Evolutionary conservation across 1,140 invertebrate genomes (phyloP).

Genomic region (Rhagoletis zephyria): DNA sequence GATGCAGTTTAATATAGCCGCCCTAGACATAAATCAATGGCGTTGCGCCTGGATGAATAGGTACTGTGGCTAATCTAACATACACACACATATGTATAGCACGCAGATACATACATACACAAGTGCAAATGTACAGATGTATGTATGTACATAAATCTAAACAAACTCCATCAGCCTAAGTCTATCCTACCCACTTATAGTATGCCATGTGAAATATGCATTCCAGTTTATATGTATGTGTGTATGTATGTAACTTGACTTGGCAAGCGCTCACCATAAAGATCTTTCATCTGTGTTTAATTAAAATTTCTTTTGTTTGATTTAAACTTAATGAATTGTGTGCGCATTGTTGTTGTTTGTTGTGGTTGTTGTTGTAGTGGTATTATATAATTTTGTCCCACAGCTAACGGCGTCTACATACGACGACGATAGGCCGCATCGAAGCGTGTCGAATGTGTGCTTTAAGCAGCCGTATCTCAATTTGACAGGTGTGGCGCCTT

Average conservation of each 20-base stretch:
- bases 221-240: not conserved
- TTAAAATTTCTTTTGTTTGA: constrained; percentile 51
- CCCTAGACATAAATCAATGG: constrained; percentile 52
- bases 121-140: not conserved
- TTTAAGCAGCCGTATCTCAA: constrained; percentile 8
- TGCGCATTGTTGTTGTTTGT: not conserved
- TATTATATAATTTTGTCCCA: constrained; percentile 13
- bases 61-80: not conserved
- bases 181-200: not conserved
- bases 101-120: not conserved
- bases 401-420: not conserved
- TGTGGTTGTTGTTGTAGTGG: too few relatives aligned
- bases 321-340: constrained; percentile 28
- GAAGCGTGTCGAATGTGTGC: constrained; percentile 24
- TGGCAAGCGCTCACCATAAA: not conserved
- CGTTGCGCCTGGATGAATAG: constrained; percentile 33
- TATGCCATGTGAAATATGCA: not conserved
- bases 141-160: not conserved
- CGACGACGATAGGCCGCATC: not conserved
- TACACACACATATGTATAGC: not conserved
- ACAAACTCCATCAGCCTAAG: not conserved
- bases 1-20: constrained; percentile 59
- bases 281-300: constrained; percentile 20
- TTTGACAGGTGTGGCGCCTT: constrained; percentile 47
- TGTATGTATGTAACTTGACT: not conserved